Evolutionary conservation across 1,140 invertebrate genomes (phyloP).

Genomic region (Bombus superbus): DNA sequence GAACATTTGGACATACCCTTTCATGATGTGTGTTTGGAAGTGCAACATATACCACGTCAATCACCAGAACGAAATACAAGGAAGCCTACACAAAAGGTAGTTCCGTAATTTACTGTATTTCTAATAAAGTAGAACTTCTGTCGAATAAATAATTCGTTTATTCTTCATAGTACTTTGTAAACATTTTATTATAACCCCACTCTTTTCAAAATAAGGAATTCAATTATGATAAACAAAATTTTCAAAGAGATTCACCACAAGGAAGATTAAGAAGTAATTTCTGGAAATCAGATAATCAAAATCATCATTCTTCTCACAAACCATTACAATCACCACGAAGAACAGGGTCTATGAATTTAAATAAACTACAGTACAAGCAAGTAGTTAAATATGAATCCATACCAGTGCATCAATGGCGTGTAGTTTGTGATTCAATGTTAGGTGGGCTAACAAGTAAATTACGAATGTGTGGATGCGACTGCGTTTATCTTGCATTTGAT

Average conservation of each 20-base stretch:
- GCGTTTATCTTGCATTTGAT: slow-evolving; percentile 82
- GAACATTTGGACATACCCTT: slow-evolving; percentile 84
- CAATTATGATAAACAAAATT: not conserved
- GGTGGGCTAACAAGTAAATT: slow-evolving; percentile 84
- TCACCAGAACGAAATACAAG: slow-evolving; percentile 79
- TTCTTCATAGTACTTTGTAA: not conserved
- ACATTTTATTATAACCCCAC: slow-evolving; percentile 6
- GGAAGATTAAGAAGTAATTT: not conserved
- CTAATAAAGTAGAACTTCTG: not conserved
- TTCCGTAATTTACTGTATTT: too few relatives aligned
- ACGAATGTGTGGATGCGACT: slow-evolving; percentile 87
- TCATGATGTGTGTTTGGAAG: slow-evolving; percentile 84
- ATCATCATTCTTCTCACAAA: not conserved
- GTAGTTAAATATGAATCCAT: not conserved
- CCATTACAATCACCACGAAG: not conserved
- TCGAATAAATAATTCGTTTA: not conserved
- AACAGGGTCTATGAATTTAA: not conserved
- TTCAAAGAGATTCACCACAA: not conserved
- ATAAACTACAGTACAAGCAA: not conserved
- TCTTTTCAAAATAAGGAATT: not conserved
- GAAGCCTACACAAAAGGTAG: slow-evolving; percentile 52
- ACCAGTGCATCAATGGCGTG: slow-evolving; percentile 68
- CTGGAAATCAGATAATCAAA: too few relatives aligned
- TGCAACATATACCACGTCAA: slow-evolving; percentile 74
- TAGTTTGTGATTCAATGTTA: slow-evolving; percentile 85